Base-by-base conservation (phyloP, 2,113 vertebrate species). In the Sula dactylatra region DNA sequence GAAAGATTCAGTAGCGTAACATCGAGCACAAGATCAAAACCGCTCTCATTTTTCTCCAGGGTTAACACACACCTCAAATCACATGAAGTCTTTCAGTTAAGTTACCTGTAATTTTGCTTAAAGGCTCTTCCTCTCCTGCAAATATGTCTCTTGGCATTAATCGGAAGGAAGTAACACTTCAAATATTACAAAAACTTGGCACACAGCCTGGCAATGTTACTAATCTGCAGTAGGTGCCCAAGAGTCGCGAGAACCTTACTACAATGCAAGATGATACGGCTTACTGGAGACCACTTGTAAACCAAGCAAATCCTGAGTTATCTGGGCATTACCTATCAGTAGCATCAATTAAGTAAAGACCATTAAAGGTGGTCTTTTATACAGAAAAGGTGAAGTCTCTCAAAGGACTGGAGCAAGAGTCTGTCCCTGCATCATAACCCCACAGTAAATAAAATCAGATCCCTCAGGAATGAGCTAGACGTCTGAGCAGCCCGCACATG, bases 191-290 rank as follows among this genome's bases (percentile, higher is more conserved):
- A 56, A 64, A 16, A 4, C 18, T 13, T 20, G 18, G 56, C 32
- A 65, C 32, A 2, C 2, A 6, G 38, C 38, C 59, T 40, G 87
- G 55, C 34, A 10, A 0, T 4, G 15, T 27, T 47, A 20, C 26
- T 14, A 2, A 44, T 20, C 44, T 17, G 29, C 32, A 42, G 49
- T 1, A 80, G 21, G 34, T 10, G 24, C 15, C 20, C 9, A 5
- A 7, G 67, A 52, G 31, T 0, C 47, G 47, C 6, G 16, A 88
- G 11, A 29, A 3, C 27, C 52, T 29, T 2, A 11, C 11, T 26
- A 6, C 20, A 36, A 4, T 1, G 19, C 34, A 47, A 4, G 49
- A 31, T 4, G 32, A 32, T 5, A 4, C 0, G 4, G 22, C 45
- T 71, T 58, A 25, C 16, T 29, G 25, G 31, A 70, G 42, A 78